These are phyloP conservation scores for Eriosoma lanigerum DNA, from an alignment of 1,140 invertebrate genomes.

Conservation along the genomic window DNA sequence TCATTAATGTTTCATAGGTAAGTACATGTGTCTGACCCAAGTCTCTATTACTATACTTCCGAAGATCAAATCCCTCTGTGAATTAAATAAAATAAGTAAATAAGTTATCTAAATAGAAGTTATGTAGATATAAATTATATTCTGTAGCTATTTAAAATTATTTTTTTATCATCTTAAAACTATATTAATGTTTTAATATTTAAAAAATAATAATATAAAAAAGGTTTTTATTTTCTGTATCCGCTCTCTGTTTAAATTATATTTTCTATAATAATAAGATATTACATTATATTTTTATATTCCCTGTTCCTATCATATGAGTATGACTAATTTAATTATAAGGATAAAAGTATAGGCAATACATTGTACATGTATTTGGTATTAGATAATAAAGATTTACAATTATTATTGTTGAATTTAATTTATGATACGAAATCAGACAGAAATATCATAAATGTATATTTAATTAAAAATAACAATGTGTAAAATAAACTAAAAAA, in stretches of 20 bases:
- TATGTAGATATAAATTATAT: too few species aligned
- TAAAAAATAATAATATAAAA: background rate
- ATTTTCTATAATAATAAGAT: too few species aligned
- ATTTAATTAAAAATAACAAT: too few species aligned
- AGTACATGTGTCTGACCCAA: slow-evolving; percentile 69
- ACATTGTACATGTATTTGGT: background rate
- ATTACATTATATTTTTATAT: too few species aligned
- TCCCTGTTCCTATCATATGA: too few species aligned
- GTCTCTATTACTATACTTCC: slow-evolving; percentile 66
- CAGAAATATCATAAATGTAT: too few species aligned
- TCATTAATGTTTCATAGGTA: slow-evolving; percentile 72
- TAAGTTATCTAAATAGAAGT: too few species aligned
- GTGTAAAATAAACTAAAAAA: background rate
- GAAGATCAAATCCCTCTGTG: slow-evolving; percentile 66
- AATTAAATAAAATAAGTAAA: slow-evolving; percentile 52
- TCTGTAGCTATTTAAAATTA: background rate
- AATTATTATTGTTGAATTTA: too few species aligned
- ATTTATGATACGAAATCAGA: too few species aligned
- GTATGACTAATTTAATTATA: background rate
- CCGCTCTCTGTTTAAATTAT: too few species aligned
- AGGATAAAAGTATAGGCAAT: background rate
- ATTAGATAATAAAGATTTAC: too few species aligned
- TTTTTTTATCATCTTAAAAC: background rate
- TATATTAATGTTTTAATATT: background rate
- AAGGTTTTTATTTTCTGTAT: too few species aligned